Percentiles rank a stretch among this genome's conserved stretches.
Conservation (phyloP, 2,113 vertebrate genomes). For the Cyphomyrus discorhynchus region DNA sequence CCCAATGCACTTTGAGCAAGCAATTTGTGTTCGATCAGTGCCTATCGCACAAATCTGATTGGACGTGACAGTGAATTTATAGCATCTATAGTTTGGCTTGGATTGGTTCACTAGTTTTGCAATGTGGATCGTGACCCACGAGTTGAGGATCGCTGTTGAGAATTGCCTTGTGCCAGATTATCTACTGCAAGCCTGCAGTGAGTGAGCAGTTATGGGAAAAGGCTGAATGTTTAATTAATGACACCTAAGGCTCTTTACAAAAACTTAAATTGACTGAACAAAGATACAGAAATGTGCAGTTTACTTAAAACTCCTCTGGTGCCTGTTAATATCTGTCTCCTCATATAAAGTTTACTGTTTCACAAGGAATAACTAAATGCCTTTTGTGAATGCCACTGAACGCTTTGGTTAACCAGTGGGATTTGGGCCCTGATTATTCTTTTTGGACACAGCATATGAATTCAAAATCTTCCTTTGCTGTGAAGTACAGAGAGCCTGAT, state of each 20-base stretch:
- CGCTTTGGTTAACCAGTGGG: neutral
- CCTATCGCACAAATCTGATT: too few species aligned
- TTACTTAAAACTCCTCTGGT: neutral
- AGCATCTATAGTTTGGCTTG: too few species aligned
- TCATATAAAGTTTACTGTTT: neutral
- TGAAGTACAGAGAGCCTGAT: neutral
- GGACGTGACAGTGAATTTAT: too few species aligned
- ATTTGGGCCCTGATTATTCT: neutral
- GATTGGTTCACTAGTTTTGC: too few species aligned
- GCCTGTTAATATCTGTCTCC: neutral
- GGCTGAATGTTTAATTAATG: neutral
- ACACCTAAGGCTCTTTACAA: neutral
- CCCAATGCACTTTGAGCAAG: too few species aligned
- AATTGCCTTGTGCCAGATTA: neutral
- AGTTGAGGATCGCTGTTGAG: too few species aligned
- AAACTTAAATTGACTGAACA: neutral
- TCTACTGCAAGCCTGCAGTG: neutral
- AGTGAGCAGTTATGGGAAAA: neutral
- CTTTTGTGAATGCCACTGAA: neutral
- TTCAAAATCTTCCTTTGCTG: neutral
- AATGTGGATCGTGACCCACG: too few species aligned
- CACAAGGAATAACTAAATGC: neutral
- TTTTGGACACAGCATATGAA: neutral
- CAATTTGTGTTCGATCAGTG: too few species aligned
- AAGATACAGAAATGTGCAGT: neutral